Evolutionary conservation across 2,797 vertebrate genomes (phyloP).

Genomic region (Coregonus suidteri): DNA sequence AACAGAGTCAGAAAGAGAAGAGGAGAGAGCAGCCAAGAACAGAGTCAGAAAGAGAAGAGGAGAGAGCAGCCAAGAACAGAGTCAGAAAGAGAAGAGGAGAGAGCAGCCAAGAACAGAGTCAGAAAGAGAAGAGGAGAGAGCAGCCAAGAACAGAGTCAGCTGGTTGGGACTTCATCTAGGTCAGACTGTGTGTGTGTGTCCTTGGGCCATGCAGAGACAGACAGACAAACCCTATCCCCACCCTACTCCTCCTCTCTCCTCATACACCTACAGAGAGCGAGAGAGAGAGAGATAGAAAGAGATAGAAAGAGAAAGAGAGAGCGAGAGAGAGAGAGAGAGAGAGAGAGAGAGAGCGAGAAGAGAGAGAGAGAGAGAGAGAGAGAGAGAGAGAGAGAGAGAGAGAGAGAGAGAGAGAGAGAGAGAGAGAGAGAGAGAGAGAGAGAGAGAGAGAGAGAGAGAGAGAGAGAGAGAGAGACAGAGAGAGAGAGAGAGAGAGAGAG

Average conservation of each 20-base stretch:
- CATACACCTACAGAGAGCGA: background rate
- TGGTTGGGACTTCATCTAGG: slow-evolving; percentile 54
- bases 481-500: background rate
- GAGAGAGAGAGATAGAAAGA: background rate
- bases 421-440: background rate
- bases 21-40: slow-evolving; percentile 7
- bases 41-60: no score
- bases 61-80: background rate
- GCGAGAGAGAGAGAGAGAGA: background rate
- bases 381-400: background rate
- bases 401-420: background rate
- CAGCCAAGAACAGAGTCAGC: slow-evolving; percentile 20
- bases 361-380: background rate
- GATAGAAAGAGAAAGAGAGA: no score
- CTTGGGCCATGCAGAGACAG: slow-evolving; percentile 20
- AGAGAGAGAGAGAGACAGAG: background rate
- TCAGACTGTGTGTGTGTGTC: slow-evolving; percentile 45
- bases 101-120: background rate
- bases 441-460: background rate
- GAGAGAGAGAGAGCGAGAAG: background rate
- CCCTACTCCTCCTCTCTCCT: background rate
- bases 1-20: slow-evolving; percentile 13
- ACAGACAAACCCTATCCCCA: background rate
- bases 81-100: background rate
- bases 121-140: background rate